Conservation (phyloP, 92 coral and sea anemone species). For the Porites lobata region DNA sequence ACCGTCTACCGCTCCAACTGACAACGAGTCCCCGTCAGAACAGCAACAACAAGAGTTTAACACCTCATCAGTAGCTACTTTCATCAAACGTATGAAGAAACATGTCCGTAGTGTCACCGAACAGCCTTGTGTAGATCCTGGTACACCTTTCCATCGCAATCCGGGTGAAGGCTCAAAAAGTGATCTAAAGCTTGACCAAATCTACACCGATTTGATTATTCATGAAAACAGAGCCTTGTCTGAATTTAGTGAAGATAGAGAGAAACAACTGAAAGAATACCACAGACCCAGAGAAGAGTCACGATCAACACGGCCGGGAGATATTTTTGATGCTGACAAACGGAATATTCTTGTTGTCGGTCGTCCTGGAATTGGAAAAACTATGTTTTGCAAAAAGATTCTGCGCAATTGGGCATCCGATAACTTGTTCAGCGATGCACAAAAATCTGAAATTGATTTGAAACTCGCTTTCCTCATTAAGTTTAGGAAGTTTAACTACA, state of each 20-base stretch:
- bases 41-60: too few relatives aligned
- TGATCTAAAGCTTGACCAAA: neutral
- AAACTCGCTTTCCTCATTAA: conserved; percentile 10
- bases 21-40: too few relatives aligned
- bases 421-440: neutral
- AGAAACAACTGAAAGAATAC: too few relatives aligned
- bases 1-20: too few relatives aligned
- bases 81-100: too few relatives aligned
- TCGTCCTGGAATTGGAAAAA: too few relatives aligned
- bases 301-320: neutral
- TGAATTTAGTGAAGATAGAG: neutral
- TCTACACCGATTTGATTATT: neutral
- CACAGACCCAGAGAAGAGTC: conserved; percentile 9
- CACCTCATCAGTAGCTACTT: too few relatives aligned
- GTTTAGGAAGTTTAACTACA: conserved; percentile 17
- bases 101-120: too few relatives aligned
- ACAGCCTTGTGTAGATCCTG: too few relatives aligned
- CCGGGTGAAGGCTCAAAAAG: neutral
- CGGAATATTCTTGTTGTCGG: too few relatives aligned
- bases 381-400: too few relatives aligned
- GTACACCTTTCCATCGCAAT: neutral
- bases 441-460: neutral
- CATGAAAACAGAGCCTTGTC: neutral
- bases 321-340: too few relatives aligned
- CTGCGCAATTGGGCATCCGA: neutral